phyloP scores from a whole-genome alignment of 2,888 invertebrate genomes.

The Antitype chi region DNA sequence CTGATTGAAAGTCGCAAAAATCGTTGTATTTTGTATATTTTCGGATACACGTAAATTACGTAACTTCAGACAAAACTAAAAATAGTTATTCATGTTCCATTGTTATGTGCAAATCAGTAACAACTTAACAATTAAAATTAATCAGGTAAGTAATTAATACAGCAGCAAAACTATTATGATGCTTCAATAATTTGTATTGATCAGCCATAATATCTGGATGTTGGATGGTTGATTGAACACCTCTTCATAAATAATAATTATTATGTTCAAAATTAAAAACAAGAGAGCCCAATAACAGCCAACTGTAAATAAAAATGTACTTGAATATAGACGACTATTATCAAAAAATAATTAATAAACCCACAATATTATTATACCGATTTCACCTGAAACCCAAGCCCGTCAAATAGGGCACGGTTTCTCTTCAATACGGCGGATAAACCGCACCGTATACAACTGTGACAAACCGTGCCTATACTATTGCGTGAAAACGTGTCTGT shows the following conservation, averaged over 20 bases:
- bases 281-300: not conserved
- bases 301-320: not conserved
- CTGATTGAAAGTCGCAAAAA: not conserved
- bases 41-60: not conserved
- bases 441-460: too few relatives aligned
- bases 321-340: not conserved
- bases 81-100: not conserved
- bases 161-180: conserved; percentile 11
- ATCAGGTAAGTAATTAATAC: conserved; percentile 1
- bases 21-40: not conserved
- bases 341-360: not conserved
- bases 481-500: too few relatives aligned
- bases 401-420: too few relatives aligned
- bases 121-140: conserved; percentile 9
- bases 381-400: not conserved
- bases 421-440: too few relatives aligned
- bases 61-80: not conserved
- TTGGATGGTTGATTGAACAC: not conserved
- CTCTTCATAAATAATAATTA: not conserved
- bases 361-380: too few relatives aligned
- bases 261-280: not conserved
- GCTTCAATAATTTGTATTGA: conserved; percentile 3
- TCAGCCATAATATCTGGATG: not conserved
- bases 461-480: too few relatives aligned
- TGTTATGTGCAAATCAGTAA: conserved; percentile 1